Percentiles rank a stretch among this genome's conserved stretches.
Conservation (phyloP, 1,140 invertebrate genomes). For the Pollicipes pollicipes region DNA sequence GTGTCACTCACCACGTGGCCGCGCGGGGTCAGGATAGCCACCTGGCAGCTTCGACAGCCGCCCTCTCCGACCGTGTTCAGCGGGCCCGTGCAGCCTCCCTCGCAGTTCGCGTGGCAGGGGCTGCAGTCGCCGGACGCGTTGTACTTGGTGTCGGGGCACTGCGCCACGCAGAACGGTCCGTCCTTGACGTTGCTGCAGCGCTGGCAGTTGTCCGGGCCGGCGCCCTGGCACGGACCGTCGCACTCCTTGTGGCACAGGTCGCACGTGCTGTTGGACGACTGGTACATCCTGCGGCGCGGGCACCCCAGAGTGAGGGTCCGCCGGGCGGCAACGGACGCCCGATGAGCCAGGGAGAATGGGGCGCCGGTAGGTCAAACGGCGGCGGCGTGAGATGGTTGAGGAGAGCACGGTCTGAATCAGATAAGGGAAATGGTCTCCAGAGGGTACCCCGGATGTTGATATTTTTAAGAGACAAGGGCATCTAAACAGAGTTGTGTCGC, state of each 20-base stretch:
- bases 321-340: too few species aligned
- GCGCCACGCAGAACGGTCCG: conserved; percentile 66
- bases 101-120: conserved; percentile 68
- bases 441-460: too few species aligned
- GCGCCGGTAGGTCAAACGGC: too few species aligned
- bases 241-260: conserved; percentile 3
- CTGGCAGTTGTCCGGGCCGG: not conserved
- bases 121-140: conserved; percentile 50
- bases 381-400: too few species aligned
- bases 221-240: not conserved
- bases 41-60: conserved; percentile 75
- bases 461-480: too few species aligned
- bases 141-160: conserved; percentile 72
- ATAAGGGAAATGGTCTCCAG: too few species aligned
- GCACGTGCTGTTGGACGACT: not conserved
- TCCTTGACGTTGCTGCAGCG: conserved; percentile 55
- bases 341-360: too few species aligned
- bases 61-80: conserved; percentile 55
- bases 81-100: conserved; percentile 72
- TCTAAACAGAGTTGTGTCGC: too few species aligned
- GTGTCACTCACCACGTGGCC: conserved; percentile 29
- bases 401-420: too few species aligned
- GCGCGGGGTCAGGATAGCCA: conserved; percentile 62
- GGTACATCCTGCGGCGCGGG: conserved; percentile 1
- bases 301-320: too few species aligned